phyloP scores from a whole-genome alignment of 2,888 invertebrate species.

The Andrena hattorfiana region DNA sequence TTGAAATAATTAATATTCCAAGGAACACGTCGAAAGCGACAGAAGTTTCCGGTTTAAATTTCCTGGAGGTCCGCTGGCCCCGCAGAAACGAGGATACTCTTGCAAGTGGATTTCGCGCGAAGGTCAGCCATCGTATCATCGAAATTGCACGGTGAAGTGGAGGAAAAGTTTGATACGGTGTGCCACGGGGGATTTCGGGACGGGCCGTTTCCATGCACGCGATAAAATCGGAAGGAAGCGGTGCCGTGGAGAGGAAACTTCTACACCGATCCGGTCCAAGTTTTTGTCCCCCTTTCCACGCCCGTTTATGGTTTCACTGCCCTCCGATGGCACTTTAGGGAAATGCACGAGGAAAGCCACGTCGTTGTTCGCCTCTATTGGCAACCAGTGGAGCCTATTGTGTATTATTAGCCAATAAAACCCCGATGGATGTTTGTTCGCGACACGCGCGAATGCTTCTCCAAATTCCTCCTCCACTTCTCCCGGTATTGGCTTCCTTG shows the following conservation, averaged over 20 bases:
- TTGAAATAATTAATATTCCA: not conserved
- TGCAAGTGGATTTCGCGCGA: not conserved
- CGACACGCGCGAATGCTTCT: slow-evolving; percentile 30
- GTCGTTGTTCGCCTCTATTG: slow-evolving; percentile 61
- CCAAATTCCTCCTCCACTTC: not conserved
- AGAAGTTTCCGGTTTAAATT: not conserved
- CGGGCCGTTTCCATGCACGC: slow-evolving; percentile 51
- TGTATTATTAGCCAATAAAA: slow-evolving; percentile 82
- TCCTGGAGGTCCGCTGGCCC: too few species aligned
- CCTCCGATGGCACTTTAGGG: slow-evolving; percentile 84
- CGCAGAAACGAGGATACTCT: not conserved
- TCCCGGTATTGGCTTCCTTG: not conserved
- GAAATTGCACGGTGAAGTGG: slow-evolving; percentile 33
- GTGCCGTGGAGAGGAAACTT: slow-evolving; percentile 64
- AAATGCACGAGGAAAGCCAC: slow-evolving; percentile 76
- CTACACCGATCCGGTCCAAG: slow-evolving; percentile 53
- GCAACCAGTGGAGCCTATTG: slow-evolving; percentile 72
- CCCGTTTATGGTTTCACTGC: slow-evolving; percentile 83
- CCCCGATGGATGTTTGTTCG: slow-evolving; percentile 34
- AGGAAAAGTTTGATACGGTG: slow-evolving; percentile 50
- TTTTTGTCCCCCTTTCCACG: slow-evolving; percentile 63
- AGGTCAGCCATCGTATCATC: not conserved
- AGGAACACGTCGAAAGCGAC: not conserved
- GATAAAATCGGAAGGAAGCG: slow-evolving; percentile 72
- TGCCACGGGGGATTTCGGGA: slow-evolving; percentile 43